phyloP scores from a whole-genome alignment of 2,797 vertebrate genomes.

The Poeciliopsis paucimaculata region DNA sequence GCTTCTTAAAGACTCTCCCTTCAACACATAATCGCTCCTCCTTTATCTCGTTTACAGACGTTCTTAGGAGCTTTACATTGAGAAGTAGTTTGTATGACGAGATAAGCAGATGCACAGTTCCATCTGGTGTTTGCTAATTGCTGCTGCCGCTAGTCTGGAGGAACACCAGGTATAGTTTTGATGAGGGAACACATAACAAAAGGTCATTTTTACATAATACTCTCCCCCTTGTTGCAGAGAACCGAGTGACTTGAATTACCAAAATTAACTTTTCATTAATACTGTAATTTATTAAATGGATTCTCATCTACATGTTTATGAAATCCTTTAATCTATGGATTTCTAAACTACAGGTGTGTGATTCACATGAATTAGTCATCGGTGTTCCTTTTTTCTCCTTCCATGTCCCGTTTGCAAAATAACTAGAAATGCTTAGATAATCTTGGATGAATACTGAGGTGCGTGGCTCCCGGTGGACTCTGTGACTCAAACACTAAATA shows the following conservation, averaged over 20 bases:
- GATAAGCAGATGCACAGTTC: neutral
- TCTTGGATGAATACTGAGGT: conserved; percentile 28
- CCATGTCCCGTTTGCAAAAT: conserved; percentile 4
- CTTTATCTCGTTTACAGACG: neutral
- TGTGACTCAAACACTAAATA: conserved; percentile 47
- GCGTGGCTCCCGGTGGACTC: conserved; percentile 5
- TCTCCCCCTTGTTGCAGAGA: neutral
- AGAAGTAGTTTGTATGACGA: neutral
- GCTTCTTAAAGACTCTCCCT: neutral
- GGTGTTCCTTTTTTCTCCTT: neutral
- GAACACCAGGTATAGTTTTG: neutral
- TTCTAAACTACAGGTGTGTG: neutral
- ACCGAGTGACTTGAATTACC: neutral
- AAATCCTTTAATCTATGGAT: neutral
- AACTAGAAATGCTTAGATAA: conserved; percentile 19
- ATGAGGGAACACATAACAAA: neutral
- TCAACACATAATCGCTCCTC: neutral
- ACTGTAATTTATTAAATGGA: neutral
- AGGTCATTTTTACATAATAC: neutral
- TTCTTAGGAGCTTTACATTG: neutral
- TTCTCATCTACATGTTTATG: neutral
- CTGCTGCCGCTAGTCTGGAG: neutral
- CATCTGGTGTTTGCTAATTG: neutral
- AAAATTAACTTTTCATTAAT: neutral
- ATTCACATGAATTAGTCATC: conserved; percentile 35